Base-by-base conservation (phyloP, 2,113 vertebrate species). In the Embiotoca jacksoni region DNA sequence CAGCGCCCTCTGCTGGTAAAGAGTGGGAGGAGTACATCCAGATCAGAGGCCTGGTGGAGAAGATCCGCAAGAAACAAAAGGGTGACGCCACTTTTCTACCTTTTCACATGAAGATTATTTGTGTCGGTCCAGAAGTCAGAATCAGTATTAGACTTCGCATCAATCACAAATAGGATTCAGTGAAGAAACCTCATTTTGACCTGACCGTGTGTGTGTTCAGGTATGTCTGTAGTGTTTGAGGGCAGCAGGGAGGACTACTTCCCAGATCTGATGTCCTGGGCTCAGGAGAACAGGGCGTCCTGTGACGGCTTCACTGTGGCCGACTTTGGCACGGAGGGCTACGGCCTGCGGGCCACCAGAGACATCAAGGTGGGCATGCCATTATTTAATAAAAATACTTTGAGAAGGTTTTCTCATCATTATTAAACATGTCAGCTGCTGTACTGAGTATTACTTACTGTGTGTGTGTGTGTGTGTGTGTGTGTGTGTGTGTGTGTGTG, bases 21-120 rank as follows among this genome's bases (percentile, higher is more conserved):
- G 97, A 99, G 76, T 99, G 97, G 98, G 98, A 99, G 75, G 98
- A 99, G 75, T 98, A 99, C 13, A 75, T 96, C 5, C 97, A 99
- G 90, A 99, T 99, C 82, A 95, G 96, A 72, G 89, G 90, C 0
- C 92, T 99, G 49, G 97, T 99, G 56, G 98, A 99, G 87, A 99
- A 98, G 92, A 99, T 99, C 81, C 94, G 97, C 50, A 99, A 98
- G 92, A 99, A 99, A 55, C 98, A 99, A 64, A 99, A 98, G 92
- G 97, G 98, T 99, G 89, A 87, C 60, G 15, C 2, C 13, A 37
- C 0, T 37, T 44, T 23, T 35, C 1, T 9, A 9, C 30, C 6
- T 39, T 59, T 33, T 59, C 16, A 23, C n/a, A 54, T 50, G 15
- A 52, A 52, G 13, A 23, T 7, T 52, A 3, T 23, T 52, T 52